Evolutionary conservation across 2,797 vertebrate genomes (phyloP), one percentile per base, ranked within the genome.

Genomic region (Diplodus sargus): DNA sequence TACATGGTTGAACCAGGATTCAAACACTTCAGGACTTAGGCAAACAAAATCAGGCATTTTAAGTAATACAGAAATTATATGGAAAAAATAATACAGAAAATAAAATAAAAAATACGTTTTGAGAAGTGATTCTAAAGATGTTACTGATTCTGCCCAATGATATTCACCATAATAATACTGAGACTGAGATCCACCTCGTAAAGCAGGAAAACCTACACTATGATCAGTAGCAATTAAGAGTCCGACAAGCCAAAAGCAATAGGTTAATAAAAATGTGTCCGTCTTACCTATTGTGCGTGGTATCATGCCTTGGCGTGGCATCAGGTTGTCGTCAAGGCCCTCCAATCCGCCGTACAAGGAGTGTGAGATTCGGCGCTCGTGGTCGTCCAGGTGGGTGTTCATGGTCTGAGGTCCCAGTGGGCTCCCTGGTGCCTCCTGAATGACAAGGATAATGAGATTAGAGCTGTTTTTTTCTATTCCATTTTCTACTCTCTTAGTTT

Each of bases 351-450:
- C 90, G 0, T 98, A 99, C 5, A 99, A 90, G 0, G 97, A 97
- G 85, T 98, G 98, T 65, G 98, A 99, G 92, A 99, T 99, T 43
- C 98, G 93, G 7, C 98, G 95, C 77, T 99, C 98, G 48, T 97
- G 94, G 20, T 98, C 97, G 0, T 98, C 97, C 91, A 97, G 87
- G 34, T 96, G 90, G 0, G 95, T 94, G 86, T 96, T 97, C 23
- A 96, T 86, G 16, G 94, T 92, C 87, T 96, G 97, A 0, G 96
- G 92, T 69, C 95, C 96, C 0, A 94, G 89, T 9, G 96, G 97
- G 88, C 96, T 97, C 75, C 96, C 95, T 61, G 95, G 95, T 74
- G 94, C 92, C 63, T 96, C 76, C 97, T 98, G 63, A 18, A 20
- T 0, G 5, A 48, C 43, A 11, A 54, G 0, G 22, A 20, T 48